Conservation (phyloP, 1,140 invertebrate species). For the Drosophila bipectinata region DNA sequence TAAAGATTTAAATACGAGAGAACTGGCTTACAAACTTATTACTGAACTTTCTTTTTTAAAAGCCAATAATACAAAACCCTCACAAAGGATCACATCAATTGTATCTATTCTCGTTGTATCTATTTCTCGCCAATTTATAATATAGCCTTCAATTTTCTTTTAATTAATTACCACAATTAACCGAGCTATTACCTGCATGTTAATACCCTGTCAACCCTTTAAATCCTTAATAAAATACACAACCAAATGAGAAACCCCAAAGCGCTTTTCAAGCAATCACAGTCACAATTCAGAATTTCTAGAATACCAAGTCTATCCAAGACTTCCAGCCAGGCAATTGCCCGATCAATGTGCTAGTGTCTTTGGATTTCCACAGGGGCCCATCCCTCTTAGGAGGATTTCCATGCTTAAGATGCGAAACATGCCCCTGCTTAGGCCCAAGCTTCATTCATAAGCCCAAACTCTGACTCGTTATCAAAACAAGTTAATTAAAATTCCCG, state of each 20-base stretch:
- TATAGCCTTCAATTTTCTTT: background rate
- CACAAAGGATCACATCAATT: too few relatives aligned
- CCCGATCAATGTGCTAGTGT: background rate
- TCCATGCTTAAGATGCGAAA: constrained; percentile 23
- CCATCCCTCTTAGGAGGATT: background rate
- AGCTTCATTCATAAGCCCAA: constrained; percentile 25
- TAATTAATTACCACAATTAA: background rate
- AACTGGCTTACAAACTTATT: too few relatives aligned
- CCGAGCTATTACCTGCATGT: background rate
- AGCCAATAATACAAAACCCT: too few relatives aligned
- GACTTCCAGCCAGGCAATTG: constrained; percentile 4
- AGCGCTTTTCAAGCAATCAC: background rate
- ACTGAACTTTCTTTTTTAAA: too few relatives aligned
- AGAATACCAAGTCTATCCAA: background rate
- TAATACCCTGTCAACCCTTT: background rate
- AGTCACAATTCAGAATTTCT: background rate
- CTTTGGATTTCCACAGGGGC: constrained; percentile 5
- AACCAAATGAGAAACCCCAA: background rate
- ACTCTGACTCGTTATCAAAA: constrained; percentile 45
- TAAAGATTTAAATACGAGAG: too few relatives aligned
- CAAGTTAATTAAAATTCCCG: constrained; percentile 78
- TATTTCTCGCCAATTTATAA: background rate
- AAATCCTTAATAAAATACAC: background rate
- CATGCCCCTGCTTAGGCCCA: constrained; percentile 19
- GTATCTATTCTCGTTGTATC: too few relatives aligned